These are phyloP conservation scores for Dicroscelio sp. DNA, from an alignment of 2,888 invertebrate genomes.

Conservation along the genomic window DNA sequence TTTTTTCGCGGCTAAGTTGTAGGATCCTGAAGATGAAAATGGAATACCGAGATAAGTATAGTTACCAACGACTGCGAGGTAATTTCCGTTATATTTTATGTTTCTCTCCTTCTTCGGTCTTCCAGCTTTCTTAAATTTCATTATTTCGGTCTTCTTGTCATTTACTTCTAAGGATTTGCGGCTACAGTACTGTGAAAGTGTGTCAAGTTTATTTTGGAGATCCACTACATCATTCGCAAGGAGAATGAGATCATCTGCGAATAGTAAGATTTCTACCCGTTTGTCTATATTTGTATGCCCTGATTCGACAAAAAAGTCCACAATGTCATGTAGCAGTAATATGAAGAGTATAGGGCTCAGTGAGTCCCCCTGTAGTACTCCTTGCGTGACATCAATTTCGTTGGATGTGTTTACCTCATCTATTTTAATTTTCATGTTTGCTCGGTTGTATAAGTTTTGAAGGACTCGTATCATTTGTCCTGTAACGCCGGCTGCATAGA, in stretches of 20 bases:
- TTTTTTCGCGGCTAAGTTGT: neutral
- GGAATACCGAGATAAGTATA: constrained; percentile 65
- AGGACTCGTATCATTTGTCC: constrained; percentile 66
- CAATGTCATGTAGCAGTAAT: constrained; percentile 34
- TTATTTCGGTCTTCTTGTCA: neutral
- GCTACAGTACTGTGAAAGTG: constrained; percentile 13
- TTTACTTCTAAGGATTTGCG: constrained; percentile 38
- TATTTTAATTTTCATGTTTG: constrained; percentile 50
- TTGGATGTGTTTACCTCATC: constrained; percentile 36
- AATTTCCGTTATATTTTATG: constrained; percentile 11
- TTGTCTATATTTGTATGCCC: constrained; percentile 3
- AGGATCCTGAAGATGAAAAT: constrained; percentile 55
- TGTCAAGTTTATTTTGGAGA: constrained; percentile 28
- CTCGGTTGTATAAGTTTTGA: constrained; percentile 62
- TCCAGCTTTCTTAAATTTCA: neutral
- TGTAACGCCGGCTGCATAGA: constrained; percentile 67
- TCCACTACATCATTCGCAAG: constrained; percentile 8
- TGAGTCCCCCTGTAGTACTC: constrained; percentile 48
- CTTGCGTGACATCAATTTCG: constrained; percentile 42
- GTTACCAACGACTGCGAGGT: constrained; percentile 15
- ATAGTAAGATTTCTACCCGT: constrained; percentile 46
- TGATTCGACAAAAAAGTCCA: constrained; percentile 5
- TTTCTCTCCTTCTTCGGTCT: constrained; percentile 10
- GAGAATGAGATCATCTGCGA: constrained; percentile 58
- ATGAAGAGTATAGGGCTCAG: constrained; percentile 35